phyloP scores from a whole-genome alignment of 2,113 vertebrate species.

The Pelusios castaneus region DNA sequence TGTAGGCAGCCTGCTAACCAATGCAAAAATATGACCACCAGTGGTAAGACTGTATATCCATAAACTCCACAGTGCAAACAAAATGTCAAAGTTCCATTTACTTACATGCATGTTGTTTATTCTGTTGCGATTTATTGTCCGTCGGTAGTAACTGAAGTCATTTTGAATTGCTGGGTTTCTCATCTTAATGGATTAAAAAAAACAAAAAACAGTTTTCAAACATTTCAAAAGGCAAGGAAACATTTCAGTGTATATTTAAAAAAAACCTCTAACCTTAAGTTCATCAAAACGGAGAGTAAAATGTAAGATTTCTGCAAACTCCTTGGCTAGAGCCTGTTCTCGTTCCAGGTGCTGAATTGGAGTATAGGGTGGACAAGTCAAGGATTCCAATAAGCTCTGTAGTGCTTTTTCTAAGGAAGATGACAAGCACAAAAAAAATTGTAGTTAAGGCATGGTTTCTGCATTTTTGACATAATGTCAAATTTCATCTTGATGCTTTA shows the following conservation, averaged over 20 bases:
- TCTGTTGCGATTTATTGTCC: constrained; percentile 95
- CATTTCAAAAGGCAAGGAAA: background rate
- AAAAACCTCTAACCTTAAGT: constrained; percentile 87
- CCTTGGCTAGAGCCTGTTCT: constrained; percentile 96
- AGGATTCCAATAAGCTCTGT: constrained; percentile 90
- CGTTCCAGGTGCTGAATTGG: constrained; percentile 97
- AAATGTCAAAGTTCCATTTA: background rate
- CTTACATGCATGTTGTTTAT: constrained; percentile 99
- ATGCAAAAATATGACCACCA: background rate
- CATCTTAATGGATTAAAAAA: constrained; percentile 82
- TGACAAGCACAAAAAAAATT: background rate
- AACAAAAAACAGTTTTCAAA: constrained; percentile 2
- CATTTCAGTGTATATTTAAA: background rate
- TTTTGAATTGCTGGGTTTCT: constrained; percentile 98
- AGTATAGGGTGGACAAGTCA: constrained; percentile 93
- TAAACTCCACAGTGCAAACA: background rate
- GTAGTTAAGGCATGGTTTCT: background rate
- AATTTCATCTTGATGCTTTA: background rate
- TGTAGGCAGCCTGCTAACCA: background rate
- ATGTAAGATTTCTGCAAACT: constrained; percentile 98
- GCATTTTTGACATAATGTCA: background rate
- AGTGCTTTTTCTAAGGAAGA: constrained; percentile 89
- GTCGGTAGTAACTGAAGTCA: constrained; percentile 97
- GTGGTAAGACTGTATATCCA: background rate
- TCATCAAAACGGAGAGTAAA: constrained; percentile 98